Evolutionary conservation across 2,113 vertebrate species (phyloP).

Genomic region (Andinoacara biseriatus): DNA sequence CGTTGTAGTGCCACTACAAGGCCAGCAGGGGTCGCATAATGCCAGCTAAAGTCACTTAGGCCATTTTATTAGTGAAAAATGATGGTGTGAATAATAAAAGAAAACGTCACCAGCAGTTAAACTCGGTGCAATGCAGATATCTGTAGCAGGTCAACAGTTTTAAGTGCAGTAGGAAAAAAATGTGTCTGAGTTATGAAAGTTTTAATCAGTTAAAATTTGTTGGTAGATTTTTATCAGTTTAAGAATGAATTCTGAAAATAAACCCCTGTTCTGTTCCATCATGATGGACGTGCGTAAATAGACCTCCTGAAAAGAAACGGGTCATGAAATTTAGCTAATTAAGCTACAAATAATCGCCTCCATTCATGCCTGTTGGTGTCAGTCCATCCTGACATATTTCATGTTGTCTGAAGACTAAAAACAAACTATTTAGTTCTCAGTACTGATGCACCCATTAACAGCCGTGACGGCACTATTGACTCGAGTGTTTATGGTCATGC

Average conservation of each 20-base stretch:
- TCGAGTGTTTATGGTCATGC: conserved; percentile 6
- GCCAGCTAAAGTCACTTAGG: too few relatives aligned
- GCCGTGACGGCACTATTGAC: background rate
- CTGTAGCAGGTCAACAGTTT: too few relatives aligned
- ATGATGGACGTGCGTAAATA: background rate
- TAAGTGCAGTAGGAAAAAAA: too few relatives aligned
- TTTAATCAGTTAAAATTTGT: background rate
- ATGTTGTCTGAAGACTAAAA: conserved; percentile 17
- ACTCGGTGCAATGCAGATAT: background rate
- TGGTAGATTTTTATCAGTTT: background rate
- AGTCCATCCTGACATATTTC: conserved; percentile 21
- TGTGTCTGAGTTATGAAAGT: background rate
- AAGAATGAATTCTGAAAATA: background rate
- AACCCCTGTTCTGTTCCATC: background rate
- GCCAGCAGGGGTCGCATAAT: too few relatives aligned
- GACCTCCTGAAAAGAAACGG: background rate
- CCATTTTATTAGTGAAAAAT: too few relatives aligned
- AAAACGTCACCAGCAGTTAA: too few relatives aligned
- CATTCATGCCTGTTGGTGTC: background rate
- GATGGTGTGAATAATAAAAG: too few relatives aligned
- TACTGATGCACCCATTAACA: conserved; percentile 7
- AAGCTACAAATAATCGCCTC: background rate
- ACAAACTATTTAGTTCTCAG: conserved; percentile 25
- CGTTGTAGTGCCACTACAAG: too few relatives aligned
- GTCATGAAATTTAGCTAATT: background rate